A percentile compares a stretch with the other conserved stretches of the same genome.
These are phyloP conservation scores for Stigmatopora argus DNA, from an alignment of 2,113 vertebrate genomes.

Conservation along the genomic window DNA sequence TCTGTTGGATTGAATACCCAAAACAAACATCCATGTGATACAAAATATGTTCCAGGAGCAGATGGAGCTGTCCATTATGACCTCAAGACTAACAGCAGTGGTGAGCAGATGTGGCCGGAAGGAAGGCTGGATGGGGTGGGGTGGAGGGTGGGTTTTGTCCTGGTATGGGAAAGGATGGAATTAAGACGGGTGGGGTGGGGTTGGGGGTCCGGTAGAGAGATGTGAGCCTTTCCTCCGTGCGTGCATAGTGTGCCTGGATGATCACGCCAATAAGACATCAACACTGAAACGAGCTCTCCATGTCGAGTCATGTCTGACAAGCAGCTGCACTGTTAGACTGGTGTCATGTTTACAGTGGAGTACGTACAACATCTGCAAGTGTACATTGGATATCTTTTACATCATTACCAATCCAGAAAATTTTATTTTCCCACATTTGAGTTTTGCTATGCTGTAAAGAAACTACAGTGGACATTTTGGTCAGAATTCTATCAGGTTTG, in stretches of 20 bases:
- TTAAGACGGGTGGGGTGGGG: not conserved
- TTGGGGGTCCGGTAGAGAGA: constrained; percentile 49
- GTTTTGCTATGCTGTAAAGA: not conserved
- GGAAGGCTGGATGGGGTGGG: constrained; percentile 27
- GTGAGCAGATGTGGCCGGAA: constrained; percentile 59
- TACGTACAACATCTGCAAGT: not conserved
- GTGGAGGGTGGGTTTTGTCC: constrained; percentile 30
- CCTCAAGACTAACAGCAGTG: constrained; percentile 46
- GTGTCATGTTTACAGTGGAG: not conserved
- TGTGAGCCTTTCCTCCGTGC: constrained; percentile 44
- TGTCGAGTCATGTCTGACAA: constrained; percentile 34
- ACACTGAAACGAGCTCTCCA: constrained; percentile 53
- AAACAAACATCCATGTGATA: constrained; percentile 10
- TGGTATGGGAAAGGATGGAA: not conserved
- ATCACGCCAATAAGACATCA: constrained; percentile 57
- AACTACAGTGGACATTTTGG: not conserved
- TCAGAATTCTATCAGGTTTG: not conserved
- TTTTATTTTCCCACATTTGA: not conserved
- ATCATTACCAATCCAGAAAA: not conserved
- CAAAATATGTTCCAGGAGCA: constrained; percentile 33
- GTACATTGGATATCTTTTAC: not conserved
- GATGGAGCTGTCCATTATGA: constrained; percentile 57
- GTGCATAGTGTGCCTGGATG: constrained; percentile 49
- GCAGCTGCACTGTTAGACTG: constrained; percentile 46
- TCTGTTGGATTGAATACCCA: not conserved